Evolutionary conservation across 2,113 vertebrate genomes (phyloP).

Genomic region (Vicugna pacos): DNA sequence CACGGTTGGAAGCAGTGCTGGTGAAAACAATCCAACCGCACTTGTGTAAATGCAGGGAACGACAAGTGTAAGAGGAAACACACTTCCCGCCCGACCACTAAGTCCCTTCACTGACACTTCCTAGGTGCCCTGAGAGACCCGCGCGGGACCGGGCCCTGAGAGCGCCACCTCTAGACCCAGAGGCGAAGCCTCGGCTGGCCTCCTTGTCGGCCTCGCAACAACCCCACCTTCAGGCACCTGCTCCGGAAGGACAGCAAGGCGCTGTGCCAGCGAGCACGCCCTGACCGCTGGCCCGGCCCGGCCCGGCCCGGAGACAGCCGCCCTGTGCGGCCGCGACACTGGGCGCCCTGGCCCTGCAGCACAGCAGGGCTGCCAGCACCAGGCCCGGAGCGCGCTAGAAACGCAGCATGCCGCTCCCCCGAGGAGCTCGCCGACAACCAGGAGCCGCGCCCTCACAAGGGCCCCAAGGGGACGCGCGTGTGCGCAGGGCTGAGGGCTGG

Average conservation of each 20-base stretch:
- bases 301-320: not conserved
- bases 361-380: too few relatives aligned
- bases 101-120: not conserved
- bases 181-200: not conserved
- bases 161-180: fast-evolving
- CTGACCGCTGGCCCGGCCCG: not conserved
- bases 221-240: too few relatives aligned
- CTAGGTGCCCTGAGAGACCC: not conserved
- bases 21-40: fast-evolving
- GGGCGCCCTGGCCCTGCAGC: not conserved
- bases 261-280: not conserved
- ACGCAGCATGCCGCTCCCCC: too few relatives aligned
- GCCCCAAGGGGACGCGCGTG: too few relatives aligned
- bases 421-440: too few relatives aligned
- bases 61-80: fast-evolving
- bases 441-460: too few relatives aligned
- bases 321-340: not conserved
- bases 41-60: fast-evolving
- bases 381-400: too few relatives aligned
- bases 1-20: not conserved
- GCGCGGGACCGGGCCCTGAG: too few relatives aligned
- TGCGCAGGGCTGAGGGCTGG: too few relatives aligned
- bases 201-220: fast-evolving
- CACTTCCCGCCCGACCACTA: not conserved
- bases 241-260: too few relatives aligned